Evolutionary conservation across 2,888 invertebrate species (phyloP).

Genomic region (Euspilapteryx auroguttella): DNA sequence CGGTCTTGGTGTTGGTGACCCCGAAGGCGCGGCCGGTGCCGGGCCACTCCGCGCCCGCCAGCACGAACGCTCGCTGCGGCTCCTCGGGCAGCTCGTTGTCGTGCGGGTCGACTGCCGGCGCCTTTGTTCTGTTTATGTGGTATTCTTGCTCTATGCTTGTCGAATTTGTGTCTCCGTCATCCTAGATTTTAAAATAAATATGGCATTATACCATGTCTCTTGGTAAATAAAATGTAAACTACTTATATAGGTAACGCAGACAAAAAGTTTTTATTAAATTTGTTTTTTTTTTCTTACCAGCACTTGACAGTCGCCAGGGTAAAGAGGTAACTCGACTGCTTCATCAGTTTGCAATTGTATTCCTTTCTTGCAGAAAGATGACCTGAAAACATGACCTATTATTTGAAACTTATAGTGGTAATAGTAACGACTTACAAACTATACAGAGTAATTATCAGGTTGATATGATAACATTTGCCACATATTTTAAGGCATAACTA

Average conservation of each 20-base stretch:
- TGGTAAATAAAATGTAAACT: too few species aligned
- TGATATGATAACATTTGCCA: too few species aligned
- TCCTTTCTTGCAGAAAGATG: conserved; percentile 79
- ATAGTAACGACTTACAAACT: neutral
- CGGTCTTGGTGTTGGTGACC: conserved; percentile 48
- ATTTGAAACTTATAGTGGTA: neutral
- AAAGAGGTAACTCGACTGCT: conserved; percentile 71
- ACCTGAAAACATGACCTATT: conserved; percentile 52
- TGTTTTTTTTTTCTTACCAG: too few species aligned
- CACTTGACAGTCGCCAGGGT: conserved; percentile 79
- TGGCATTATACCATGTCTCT: too few species aligned
- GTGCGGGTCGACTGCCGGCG: conserved; percentile 21
- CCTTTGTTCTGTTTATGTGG: conserved; percentile 22
- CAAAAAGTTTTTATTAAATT: too few species aligned
- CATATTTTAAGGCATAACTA: too few species aligned
- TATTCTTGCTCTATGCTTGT: conserved; percentile 17
- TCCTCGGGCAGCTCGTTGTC: conserved; percentile 49
- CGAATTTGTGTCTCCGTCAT: conserved; percentile 24
- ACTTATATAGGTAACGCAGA: too few species aligned
- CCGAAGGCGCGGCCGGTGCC: conserved; percentile 65
- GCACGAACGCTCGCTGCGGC: conserved; percentile 27
- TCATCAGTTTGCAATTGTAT: conserved; percentile 73
- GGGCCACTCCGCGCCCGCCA: conserved; percentile 54
- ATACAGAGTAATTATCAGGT: too few species aligned
- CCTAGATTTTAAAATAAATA: too few species aligned